Evolutionary conservation across 2,797 vertebrate genomes (phyloP).

Genomic region (Enteromius trimaculatus): DNA sequence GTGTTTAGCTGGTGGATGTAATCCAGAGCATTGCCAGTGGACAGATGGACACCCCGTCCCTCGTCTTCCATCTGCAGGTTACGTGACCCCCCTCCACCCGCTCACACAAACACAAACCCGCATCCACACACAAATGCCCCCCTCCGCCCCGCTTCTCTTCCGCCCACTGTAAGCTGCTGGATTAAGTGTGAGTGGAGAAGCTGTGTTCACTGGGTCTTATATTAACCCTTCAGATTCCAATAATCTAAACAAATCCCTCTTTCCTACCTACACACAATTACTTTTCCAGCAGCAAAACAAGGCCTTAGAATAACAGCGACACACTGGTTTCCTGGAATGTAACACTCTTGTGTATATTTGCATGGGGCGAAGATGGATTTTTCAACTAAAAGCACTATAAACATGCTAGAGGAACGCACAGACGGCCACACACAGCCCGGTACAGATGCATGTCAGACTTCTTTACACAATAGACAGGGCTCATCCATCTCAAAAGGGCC

Average conservation of each 20-base stretch:
- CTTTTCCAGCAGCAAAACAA: conserved; percentile 62
- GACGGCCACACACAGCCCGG: conserved; percentile 19
- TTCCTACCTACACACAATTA: conserved; percentile 75
- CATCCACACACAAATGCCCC: conserved; percentile 41
- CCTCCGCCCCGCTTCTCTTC: conserved; percentile 22
- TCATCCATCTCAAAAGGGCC: conserved; percentile 11
- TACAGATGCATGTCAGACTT: not conserved
- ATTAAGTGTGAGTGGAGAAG: conserved; percentile 55
- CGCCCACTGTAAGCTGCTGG: conserved; percentile 47
- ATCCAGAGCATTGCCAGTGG: conserved; percentile 66
- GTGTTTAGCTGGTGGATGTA: conserved; percentile 52
- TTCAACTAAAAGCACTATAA: conserved; percentile 4
- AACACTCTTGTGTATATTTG: conserved; percentile 36
- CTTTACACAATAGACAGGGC: conserved; percentile 9
- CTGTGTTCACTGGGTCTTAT: conserved; percentile 70
- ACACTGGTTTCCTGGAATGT: conserved; percentile 26
- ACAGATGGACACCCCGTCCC: conserved; percentile 76
- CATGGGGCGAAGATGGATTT: conserved; percentile 15
- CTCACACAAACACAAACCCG: conserved; percentile 67
- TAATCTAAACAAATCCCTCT: conserved; percentile 79
- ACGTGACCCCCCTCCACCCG: conserved; percentile 61
- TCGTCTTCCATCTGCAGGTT: conserved; percentile 76
- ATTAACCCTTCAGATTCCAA: conserved; percentile 79
- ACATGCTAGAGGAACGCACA: not conserved
- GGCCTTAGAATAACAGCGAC: conserved; percentile 5